These are phyloP conservation scores for Dryobotodes eremita DNA, from an alignment of 2,888 invertebrate species.

Conservation along the genomic window DNA sequence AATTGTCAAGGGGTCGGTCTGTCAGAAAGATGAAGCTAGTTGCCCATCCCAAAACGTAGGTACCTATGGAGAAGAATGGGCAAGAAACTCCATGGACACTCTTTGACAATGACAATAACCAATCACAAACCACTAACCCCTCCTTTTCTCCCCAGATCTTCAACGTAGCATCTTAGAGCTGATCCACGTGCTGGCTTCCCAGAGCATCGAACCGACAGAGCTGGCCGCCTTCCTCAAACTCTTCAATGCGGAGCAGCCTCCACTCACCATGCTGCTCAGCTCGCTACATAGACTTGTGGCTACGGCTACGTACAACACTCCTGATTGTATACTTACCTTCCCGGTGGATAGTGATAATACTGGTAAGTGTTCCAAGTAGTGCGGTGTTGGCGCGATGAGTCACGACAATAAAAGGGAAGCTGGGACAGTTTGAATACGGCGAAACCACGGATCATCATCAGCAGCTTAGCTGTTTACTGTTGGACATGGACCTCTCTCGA, in stretches of 20 bases:
- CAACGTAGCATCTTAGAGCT: slow-evolving; percentile 93
- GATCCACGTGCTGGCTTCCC: slow-evolving; percentile 89
- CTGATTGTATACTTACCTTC: slow-evolving; percentile 90
- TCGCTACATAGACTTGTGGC: slow-evolving; percentile 84
- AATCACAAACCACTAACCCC: not conserved
- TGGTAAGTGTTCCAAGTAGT: slow-evolving; percentile 54
- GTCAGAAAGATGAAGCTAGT: not conserved
- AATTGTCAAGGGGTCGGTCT: too few species aligned
- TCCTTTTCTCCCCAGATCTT: slow-evolving; percentile 85
- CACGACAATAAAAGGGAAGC: not conserved
- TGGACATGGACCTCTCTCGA: not conserved
- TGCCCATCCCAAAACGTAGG: not conserved
- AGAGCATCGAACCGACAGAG: slow-evolving; percentile 89
- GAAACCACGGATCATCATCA: not conserved
- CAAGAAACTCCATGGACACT: not conserved
- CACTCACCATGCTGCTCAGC: slow-evolving; percentile 88
- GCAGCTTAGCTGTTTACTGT: too few species aligned
- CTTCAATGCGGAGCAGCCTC: slow-evolving; percentile 90
- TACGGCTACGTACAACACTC: slow-evolving; percentile 83
- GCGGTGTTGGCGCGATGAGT: too few species aligned
- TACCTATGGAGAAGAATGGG: not conserved
- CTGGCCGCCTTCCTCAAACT: slow-evolving; percentile 91
- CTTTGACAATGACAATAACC: not conserved
- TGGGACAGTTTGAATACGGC: too few species aligned
- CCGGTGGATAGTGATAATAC: slow-evolving; percentile 78